Percentiles rank a stretch among this genome's conserved stretches.
phyloP scores from a whole-genome alignment of 2,113 vertebrate species.

The Urocitellus parryii region DNA sequence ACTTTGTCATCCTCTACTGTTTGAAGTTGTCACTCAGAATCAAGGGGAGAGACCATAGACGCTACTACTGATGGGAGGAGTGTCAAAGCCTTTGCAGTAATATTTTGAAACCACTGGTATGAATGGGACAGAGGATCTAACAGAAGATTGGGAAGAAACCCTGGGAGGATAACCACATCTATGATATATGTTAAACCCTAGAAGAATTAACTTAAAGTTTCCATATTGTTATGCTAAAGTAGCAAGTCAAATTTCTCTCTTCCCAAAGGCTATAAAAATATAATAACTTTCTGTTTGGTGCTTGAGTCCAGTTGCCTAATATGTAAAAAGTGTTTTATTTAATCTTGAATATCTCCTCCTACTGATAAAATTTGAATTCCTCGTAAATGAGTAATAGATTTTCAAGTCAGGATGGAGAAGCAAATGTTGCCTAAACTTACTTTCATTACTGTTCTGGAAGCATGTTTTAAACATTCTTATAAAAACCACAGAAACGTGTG shows the following conservation, averaged over 20 bases:
- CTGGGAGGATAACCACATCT: neutral
- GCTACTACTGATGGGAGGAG: neutral
- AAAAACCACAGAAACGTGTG: conserved; percentile 23
- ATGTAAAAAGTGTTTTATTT: conserved; percentile 56
- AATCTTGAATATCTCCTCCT: neutral
- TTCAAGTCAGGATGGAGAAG: conserved; percentile 39
- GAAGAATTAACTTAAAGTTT: neutral
- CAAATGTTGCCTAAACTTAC: conserved; percentile 48
- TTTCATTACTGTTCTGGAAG: conserved; percentile 36
- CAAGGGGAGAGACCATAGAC: neutral
- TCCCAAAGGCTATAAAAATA: neutral
- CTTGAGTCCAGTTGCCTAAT: neutral
- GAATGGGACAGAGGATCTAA: neutral
- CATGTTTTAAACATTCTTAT: conserved; percentile 40
- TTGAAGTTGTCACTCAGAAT: neutral
- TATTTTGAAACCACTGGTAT: conserved; percentile 18
- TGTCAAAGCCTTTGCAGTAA: neutral
- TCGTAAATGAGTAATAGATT: conserved; percentile 23
- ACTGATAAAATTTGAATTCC: conserved; percentile 53
- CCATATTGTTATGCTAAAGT: neutral
- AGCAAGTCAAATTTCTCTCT: conserved; percentile 17
- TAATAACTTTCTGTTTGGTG: conserved; percentile 46
- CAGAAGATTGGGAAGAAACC: neutral
- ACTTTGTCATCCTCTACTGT: neutral
- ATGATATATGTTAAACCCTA: neutral